Conservation (phyloP, 2,113 vertebrate genomes). For the Mormyrus lacerda region DNA sequence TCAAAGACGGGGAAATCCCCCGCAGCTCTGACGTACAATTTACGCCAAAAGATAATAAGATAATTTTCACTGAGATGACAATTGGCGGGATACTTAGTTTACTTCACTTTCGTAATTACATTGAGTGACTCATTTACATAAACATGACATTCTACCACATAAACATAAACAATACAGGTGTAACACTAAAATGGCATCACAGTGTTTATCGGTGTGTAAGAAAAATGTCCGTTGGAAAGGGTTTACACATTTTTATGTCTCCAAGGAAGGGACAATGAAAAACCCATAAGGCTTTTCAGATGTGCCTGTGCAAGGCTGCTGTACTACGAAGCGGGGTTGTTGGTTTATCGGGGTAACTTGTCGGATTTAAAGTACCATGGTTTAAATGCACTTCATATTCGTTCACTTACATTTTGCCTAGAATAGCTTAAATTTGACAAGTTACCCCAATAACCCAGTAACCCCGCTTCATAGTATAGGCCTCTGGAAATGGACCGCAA, state of each 20-base stretch:
- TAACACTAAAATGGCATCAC: neutral
- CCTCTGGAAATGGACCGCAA: neutral
- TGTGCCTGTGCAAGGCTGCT: neutral
- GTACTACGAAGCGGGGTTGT: too few relatives aligned
- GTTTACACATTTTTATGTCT: neutral
- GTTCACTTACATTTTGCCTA: too few relatives aligned
- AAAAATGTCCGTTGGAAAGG: neutral
- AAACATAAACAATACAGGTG: neutral
- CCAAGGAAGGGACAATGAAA: neutral
- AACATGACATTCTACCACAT: neutral
- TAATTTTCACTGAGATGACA: neutral
- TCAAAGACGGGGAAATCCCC: neutral
- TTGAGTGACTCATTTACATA: neutral
- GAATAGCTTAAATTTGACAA: too few relatives aligned
- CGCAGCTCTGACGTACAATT: neutral
- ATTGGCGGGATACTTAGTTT: neutral
- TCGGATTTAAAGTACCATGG: too few relatives aligned
- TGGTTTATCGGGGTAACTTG: too few relatives aligned
- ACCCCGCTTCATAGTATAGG: too few relatives aligned
- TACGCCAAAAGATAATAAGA: neutral
- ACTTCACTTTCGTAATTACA: neutral
- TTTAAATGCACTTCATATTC: too few relatives aligned
- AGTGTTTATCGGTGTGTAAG: neutral
- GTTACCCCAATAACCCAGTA: too few relatives aligned
- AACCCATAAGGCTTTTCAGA: neutral